Evolutionary conservation across 2,888 invertebrate genomes (phyloP).

Genomic region (Epicampocera succincta): DNA sequence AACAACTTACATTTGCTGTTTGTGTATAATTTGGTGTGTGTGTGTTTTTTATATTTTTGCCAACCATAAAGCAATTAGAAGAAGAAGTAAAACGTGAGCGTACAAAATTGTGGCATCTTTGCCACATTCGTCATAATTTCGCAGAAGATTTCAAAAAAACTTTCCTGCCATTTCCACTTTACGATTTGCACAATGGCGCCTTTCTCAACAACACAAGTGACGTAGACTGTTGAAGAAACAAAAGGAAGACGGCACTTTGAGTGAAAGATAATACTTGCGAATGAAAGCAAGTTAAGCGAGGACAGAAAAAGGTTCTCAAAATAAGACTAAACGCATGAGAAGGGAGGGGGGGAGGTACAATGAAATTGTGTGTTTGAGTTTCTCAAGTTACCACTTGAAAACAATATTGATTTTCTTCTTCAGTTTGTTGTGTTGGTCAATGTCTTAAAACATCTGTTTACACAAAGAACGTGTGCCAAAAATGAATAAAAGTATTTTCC

Average conservation of each 20-base stretch:
- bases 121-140: conserved; percentile 14
- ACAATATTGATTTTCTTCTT: too few relatives aligned
- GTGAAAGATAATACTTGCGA: neutral
- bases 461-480: too few relatives aligned
- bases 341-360: neutral
- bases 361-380: neutral
- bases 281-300: neutral
- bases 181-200: conserved; percentile 45
- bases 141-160: too few relatives aligned
- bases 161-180: conserved; percentile 7
- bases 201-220: conserved; percentile 24
- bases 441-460: too few relatives aligned
- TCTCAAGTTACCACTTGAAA: neutral
- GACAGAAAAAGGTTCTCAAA: neutral
- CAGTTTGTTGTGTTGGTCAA: too few relatives aligned
- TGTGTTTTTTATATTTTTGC: too few relatives aligned
- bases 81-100: neutral
- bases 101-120: neutral
- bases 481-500: too few relatives aligned
- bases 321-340: neutral
- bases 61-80: too few relatives aligned
- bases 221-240: neutral
- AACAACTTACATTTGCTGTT: too few relatives aligned
- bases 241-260: neutral
- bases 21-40: too few relatives aligned